Evolutionary conservation across 2,888 invertebrate genomes (phyloP).

Genomic region (Oligia fasciuncula): DNA sequence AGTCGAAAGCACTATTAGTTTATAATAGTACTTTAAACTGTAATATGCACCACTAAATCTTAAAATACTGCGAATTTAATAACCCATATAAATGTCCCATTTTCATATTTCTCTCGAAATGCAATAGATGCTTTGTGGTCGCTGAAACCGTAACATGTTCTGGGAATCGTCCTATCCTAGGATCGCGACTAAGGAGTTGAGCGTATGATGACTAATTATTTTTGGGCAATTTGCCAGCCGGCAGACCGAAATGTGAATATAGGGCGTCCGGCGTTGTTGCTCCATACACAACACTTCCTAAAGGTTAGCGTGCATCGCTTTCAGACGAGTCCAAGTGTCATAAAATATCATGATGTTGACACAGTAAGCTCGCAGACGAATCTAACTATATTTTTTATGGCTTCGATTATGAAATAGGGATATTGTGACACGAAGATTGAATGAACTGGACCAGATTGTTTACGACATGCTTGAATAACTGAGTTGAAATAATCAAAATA

Average conservation of each 20-base stretch:
- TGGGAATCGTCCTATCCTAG: conserved; percentile 77
- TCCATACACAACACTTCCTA: conserved; percentile 71
- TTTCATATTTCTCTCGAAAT: conserved; percentile 53
- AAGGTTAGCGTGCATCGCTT: conserved; percentile 74
- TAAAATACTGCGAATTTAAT: conserved; percentile 33
- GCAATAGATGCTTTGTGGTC: conserved; percentile 52
- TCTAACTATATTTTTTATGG: conserved; percentile 50
- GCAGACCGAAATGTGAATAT: conserved; percentile 74
- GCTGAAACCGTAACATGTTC: conserved; percentile 71
- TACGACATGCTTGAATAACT: conserved; percentile 26
- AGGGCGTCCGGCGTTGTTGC: conserved; percentile 69
- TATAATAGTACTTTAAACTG: conserved; percentile 5
- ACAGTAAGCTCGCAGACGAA: conserved; percentile 44
- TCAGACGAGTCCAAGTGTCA: conserved; percentile 63
- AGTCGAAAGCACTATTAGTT: conserved; percentile 1
- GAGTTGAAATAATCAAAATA: conserved; percentile 1
- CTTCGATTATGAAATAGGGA: conserved; percentile 54
- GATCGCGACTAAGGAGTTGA: conserved; percentile 72
- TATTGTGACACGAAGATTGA: conserved; percentile 45
- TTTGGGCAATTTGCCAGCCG: conserved; percentile 84
- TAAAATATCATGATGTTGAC: conserved; percentile 65
- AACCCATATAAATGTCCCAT: conserved; percentile 48
- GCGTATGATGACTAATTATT: conserved; percentile 86
- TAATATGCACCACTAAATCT: conserved; percentile 19
- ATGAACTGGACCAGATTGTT: conserved; percentile 36